Evolutionary conservation across 2,888 invertebrate species (phyloP), one percentile per base, ranked within the genome.

Genomic region (Axea sp.): DNA sequence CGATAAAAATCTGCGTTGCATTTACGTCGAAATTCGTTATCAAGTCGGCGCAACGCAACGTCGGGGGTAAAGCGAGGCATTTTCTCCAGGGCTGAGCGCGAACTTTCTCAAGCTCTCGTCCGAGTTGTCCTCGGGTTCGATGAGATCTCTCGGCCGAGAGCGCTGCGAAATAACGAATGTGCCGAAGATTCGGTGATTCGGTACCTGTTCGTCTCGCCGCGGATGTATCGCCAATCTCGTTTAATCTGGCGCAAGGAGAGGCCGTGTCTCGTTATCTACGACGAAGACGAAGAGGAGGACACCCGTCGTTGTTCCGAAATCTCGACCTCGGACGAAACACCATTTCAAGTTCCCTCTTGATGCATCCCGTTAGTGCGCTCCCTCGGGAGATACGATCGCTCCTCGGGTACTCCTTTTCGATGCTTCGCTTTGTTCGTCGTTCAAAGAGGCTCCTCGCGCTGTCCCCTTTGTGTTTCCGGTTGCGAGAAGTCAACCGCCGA

Each of bases 361-460:
- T 80, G 69, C 69, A 76, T 81, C 73, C 80, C 81, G 81, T 82
- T 82, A 82, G 73, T n/a, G n/a, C 68, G 77, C 75, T 76, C 65
- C 76, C 69, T 41, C 53, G 68, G 71, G 47, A 80, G 82, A 81
- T 82, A 81, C 74, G 71, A 82, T 82, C 82, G 73, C 53, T 69
- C 75, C 71, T 62, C 65, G 49, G 68, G 45, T 55, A 73, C 59
- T 71, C 69, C 55, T 59, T 69, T 64, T 59, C 43, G 31, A 45
- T 69, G 7, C 24, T 33, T 53, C 57, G 37, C 64, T 64, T 64
- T 72, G 71, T 72, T 64, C 41, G 49, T 26, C 11, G 35, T 39
- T 51, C 28, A 59, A 45, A 53, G 41, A 41, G 33, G 39, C 30
- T 49, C 51, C 64, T 72, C 51, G 62, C 77, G 53, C 67, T 62